Conservation (phyloP, 1,140 invertebrate species). For the Leptinotarsa lineolata region DNA sequence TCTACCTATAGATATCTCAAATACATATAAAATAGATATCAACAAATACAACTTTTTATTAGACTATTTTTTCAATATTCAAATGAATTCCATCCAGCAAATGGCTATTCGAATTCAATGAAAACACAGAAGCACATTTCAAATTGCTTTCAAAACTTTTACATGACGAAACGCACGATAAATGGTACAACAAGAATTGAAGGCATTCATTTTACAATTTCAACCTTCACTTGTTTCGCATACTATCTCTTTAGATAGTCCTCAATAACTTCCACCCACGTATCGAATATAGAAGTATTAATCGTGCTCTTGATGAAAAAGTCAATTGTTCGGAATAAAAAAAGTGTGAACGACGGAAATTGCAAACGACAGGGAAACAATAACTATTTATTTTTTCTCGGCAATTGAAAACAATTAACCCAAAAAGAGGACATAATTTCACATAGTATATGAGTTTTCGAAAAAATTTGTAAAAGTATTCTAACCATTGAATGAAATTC, state of each 20-base stretch:
- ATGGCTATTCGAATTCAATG: background rate
- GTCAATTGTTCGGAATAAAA: background rate
- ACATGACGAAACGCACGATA: background rate
- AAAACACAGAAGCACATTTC: background rate
- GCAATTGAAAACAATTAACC: background rate
- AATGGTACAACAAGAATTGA: background rate
- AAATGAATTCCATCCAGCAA: too few relatives aligned
- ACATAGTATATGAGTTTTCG: background rate
- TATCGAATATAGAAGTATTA: background rate
- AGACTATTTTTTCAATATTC: too few relatives aligned
- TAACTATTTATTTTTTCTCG: background rate
- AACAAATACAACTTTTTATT: too few relatives aligned
- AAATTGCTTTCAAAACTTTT: background rate
- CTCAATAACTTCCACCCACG: conserved; percentile 1
- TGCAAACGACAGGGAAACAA: background rate
- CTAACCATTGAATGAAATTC: background rate
- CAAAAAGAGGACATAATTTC: background rate
- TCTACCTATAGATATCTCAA: too few relatives aligned
- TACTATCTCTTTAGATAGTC: background rate
- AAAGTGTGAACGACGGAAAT: background rate
- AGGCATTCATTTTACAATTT: background rate
- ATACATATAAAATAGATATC: too few relatives aligned
- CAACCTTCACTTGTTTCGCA: conserved; percentile 8
- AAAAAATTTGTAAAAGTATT: background rate
- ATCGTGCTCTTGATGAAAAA: background rate